These are phyloP conservation scores for Agrochola macilenta DNA, from an alignment of 2,888 invertebrate species.

Conservation along the genomic window DNA sequence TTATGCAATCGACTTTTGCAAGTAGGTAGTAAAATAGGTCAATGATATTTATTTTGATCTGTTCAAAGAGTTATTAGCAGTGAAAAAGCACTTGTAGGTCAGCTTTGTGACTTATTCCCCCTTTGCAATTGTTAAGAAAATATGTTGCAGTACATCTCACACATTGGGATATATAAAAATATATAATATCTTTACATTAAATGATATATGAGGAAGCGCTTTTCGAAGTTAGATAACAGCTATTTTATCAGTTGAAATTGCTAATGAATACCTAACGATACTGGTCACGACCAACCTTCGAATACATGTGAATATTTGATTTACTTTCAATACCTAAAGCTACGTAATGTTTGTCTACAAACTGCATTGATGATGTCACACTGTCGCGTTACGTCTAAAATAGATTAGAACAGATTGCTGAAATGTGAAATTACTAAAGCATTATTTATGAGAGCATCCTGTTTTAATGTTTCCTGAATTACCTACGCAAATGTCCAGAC, in stretches of 20 bases:
- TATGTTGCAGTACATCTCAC: neutral
- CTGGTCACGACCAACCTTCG: constrained; percentile 42
- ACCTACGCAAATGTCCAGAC: neutral
- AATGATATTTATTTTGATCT: neutral
- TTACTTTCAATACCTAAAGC: constrained; percentile 26
- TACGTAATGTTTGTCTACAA: constrained; percentile 25
- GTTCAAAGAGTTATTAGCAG: neutral
- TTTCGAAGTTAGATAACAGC: constrained; percentile 33
- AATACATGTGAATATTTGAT: constrained; percentile 22
- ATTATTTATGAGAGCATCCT: constrained; percentile 28
- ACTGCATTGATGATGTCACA: constrained; percentile 56
- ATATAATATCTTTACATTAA: neutral
- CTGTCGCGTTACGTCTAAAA: constrained; percentile 36
- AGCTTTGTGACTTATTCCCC: neutral
- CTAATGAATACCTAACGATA: neutral
- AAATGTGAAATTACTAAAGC: constrained; percentile 23
- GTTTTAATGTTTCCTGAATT: constrained; percentile 2
- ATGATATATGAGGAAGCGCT: constrained; percentile 9
- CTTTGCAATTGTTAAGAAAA: neutral
- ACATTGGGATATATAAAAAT: neutral
- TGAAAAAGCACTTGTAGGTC: neutral
- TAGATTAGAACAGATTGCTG: constrained; percentile 26
- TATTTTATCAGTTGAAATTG: constrained; percentile 22
- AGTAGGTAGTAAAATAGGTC: constrained; percentile 1
- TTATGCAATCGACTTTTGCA: neutral